A percentile compares a stretch with the other conserved stretches of the same genome.
phyloP scores from a whole-genome alignment of 2,113 vertebrate genomes.

The Micromys minutus region DNA sequence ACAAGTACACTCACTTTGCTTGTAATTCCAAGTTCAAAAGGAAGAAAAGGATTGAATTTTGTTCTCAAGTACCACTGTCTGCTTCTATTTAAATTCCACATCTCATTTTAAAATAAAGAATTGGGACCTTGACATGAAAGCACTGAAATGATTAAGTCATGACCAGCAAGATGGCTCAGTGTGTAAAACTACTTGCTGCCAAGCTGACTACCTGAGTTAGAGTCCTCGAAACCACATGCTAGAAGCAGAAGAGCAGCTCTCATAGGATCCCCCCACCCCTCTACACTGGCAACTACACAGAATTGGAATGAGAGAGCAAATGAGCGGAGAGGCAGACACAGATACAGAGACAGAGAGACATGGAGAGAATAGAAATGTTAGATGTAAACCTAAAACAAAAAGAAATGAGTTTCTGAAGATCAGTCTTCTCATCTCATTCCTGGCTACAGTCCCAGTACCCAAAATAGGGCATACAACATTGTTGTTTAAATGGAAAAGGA shows the following conservation, averaged over 20 bases:
- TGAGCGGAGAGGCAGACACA: no score
- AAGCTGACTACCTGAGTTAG: not conserved
- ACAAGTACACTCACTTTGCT: not conserved
- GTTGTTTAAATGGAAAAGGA: not conserved
- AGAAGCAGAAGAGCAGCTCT: not conserved
- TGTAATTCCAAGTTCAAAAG: slow-evolving; percentile 32
- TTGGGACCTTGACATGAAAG: slow-evolving; percentile 45
- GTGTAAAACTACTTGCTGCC: not conserved
- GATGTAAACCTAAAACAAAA: not conserved
- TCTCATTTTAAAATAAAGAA: not conserved
- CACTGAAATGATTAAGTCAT: slow-evolving; percentile 1
- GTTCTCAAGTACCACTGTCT: not conserved
- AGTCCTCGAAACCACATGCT: no score
- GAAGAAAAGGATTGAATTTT: slow-evolving; percentile 13
- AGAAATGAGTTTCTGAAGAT: slow-evolving; percentile 30
- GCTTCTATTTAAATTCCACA: slow-evolving; percentile 3
- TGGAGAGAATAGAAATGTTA: not conserved
- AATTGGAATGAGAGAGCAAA: no score
- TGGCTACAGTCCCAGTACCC: not conserved
- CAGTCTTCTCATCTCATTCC: not conserved
- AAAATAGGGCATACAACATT: not conserved
- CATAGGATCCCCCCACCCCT: not conserved
- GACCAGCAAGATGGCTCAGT: not conserved
- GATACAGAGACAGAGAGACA: not conserved
- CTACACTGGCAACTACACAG: not conserved